A percentile compares a stretch with the other conserved stretches of the same genome.
Conservation (phyloP, 2,113 vertebrate genomes). For the Syngnathus typhle region DNA sequence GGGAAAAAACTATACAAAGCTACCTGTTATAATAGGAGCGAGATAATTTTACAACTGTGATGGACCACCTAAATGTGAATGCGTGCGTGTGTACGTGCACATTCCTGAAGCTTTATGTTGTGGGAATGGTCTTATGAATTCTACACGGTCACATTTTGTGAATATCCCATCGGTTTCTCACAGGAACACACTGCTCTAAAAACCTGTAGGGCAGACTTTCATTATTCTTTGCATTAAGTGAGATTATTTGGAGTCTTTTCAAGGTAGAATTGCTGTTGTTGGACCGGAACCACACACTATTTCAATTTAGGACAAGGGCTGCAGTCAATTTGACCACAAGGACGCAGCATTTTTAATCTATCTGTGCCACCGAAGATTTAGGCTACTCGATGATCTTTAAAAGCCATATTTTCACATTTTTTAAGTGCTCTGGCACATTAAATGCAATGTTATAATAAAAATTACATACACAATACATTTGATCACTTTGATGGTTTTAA, state of each 20-base stretch:
- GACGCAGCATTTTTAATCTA: conserved; percentile 1
- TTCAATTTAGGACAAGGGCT: background rate
- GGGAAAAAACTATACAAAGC: too few species aligned
- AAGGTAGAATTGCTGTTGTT: background rate
- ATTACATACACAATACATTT: background rate
- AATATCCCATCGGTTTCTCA: background rate
- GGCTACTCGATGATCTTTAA: background rate
- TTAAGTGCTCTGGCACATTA: background rate
- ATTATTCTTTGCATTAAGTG: conserved; percentile 9
- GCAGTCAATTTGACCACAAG: conserved; percentile 2
- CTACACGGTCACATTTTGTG: conserved; percentile 1
- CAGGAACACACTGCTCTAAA: conserved; percentile 4
- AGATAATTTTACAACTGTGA: too few species aligned
- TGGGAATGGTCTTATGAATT: background rate
- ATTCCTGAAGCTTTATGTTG: background rate
- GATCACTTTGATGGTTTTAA: background rate
- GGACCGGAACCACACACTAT: background rate
- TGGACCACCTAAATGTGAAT: too few species aligned
- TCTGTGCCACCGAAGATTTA: background rate
- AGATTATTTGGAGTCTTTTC: conserved; percentile 16
- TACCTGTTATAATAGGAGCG: too few species aligned
- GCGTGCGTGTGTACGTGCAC: background rate
- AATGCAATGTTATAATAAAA: background rate
- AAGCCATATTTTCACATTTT: background rate
- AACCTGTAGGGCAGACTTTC: conserved; percentile 17